Evolutionary conservation across 2,888 invertebrate species (phyloP).

Genomic region (Ditula angustiorana): DNA sequence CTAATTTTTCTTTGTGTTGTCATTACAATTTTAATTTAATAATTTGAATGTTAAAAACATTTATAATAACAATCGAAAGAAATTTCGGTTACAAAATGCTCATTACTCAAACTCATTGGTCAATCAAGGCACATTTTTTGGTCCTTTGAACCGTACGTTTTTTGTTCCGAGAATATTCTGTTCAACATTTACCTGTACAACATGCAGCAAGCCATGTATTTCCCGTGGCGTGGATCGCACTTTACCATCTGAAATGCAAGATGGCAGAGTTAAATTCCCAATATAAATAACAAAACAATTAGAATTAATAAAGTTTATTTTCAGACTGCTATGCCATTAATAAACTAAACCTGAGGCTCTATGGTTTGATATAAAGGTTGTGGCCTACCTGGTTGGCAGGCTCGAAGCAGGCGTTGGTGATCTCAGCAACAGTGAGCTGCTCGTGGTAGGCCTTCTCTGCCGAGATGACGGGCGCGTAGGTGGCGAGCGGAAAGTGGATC

Average conservation of each 20-base stretch:
- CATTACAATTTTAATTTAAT: too few relatives aligned
- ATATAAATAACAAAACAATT: not conserved
- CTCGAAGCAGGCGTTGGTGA: conserved; percentile 98
- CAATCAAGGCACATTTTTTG: too few relatives aligned
- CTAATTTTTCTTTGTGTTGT: too few relatives aligned
- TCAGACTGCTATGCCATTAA: too few relatives aligned
- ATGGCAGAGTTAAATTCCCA: not conserved
- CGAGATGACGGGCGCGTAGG: conserved; percentile 96
- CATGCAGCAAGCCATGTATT: conserved; percentile 98
- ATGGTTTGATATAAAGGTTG: not conserved
- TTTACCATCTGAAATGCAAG: conserved; percentile 91
- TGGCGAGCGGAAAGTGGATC: conserved; percentile 96
- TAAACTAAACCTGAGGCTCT: too few relatives aligned
- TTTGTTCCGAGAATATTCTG: not conserved
- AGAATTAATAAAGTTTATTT: too few relatives aligned
- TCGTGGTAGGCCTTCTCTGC: conserved; percentile 97
- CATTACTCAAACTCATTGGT: too few relatives aligned
- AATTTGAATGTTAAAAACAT: too few relatives aligned
- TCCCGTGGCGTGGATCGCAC: conserved; percentile 95
- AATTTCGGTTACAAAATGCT: too few relatives aligned
- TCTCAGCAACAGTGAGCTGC: conserved; percentile 95
- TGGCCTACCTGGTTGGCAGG: conserved; percentile 91
- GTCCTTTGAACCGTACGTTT: not conserved
- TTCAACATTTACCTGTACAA: conserved; percentile 88
- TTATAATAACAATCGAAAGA: too few relatives aligned